phyloP scores from a whole-genome alignment of 2,888 invertebrate genomes.

The Geotrupes spiniger region DNA sequence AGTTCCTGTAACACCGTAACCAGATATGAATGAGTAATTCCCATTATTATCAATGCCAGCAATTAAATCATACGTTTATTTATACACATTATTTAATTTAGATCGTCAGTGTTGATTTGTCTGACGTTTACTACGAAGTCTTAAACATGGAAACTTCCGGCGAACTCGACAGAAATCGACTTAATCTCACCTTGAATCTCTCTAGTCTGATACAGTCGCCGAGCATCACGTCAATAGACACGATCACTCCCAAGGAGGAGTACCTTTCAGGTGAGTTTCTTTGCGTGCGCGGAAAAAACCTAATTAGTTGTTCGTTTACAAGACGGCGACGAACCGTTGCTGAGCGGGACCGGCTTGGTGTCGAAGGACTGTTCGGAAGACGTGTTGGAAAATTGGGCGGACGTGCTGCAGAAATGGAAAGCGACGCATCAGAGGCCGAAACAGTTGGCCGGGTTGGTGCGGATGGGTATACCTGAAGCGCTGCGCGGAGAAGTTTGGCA shows the following conservation, averaged over 20 bases:
- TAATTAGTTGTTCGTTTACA: conserved; percentile 21
- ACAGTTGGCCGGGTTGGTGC: conserved; percentile 74
- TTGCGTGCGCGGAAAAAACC: background rate
- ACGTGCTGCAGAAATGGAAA: conserved; percentile 73
- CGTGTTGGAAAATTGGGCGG: conserved; percentile 90
- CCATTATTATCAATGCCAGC: no score
- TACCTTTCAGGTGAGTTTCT: conserved; percentile 59
- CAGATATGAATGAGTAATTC: no score
- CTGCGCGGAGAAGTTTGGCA: conserved; percentile 98
- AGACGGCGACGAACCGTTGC: conserved; percentile 91
- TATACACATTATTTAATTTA: no score
- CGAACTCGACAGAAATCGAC: conserved; percentile 69
- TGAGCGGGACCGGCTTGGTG: conserved; percentile 97
- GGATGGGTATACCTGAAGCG: conserved; percentile 91
- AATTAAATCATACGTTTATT: no score
- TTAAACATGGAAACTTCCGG: conserved; percentile 76
- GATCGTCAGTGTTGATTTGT: conserved; percentile 59
- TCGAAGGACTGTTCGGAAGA: conserved; percentile 95
- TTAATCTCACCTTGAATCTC: conserved; percentile 70
- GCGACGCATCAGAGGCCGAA: conserved; percentile 73
- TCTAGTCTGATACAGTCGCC: conserved; percentile 72
- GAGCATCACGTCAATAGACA: conserved; percentile 69
- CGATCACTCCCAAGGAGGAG: conserved; percentile 73
- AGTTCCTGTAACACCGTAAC: no score
- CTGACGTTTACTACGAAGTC: conserved; percentile 70